These are phyloP conservation scores for Aphaenogaster floridana DNA, from an alignment of 1,140 invertebrate genomes.

Conservation along the genomic window DNA sequence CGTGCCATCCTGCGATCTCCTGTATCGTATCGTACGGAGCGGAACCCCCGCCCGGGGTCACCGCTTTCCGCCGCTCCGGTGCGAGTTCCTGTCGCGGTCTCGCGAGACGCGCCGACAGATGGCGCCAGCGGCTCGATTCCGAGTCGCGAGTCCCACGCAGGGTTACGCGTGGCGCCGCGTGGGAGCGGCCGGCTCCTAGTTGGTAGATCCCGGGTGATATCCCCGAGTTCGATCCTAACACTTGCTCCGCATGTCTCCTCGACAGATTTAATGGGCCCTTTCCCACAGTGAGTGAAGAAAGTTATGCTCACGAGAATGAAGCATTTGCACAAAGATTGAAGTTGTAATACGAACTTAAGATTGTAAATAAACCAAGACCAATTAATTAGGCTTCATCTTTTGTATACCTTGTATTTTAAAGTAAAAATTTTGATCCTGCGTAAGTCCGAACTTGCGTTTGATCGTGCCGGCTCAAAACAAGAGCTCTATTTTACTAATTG, in stretches of 20 bases:
- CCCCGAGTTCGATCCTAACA: background rate
- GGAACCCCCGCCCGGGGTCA: background rate
- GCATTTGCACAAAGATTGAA: background rate
- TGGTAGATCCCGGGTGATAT: background rate
- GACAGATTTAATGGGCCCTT: background rate
- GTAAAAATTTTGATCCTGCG: background rate
- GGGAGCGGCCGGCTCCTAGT: background rate
- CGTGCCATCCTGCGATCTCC: slow-evolving; percentile 69
- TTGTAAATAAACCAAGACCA: background rate
- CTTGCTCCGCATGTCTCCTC: background rate
- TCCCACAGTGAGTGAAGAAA: background rate
- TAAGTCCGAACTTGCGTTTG: background rate
- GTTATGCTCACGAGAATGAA: background rate
- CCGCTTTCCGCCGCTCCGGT: background rate
- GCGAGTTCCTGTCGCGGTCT: background rate
- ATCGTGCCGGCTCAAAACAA: background rate
- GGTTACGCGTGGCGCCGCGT: no score
- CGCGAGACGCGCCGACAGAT: background rate
- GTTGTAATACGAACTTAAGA: background rate
- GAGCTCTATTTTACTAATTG: background rate
- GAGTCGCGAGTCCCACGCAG: background rate
- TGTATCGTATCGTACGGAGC: background rate
- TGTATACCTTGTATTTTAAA: background rate
- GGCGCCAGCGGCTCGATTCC: background rate
- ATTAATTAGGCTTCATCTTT: background rate